A percentile compares a stretch with the other conserved stretches of the same genome.
phyloP scores from a whole-genome alignment of 2,888 invertebrate species.

The Urechis unicinctus region DNA sequence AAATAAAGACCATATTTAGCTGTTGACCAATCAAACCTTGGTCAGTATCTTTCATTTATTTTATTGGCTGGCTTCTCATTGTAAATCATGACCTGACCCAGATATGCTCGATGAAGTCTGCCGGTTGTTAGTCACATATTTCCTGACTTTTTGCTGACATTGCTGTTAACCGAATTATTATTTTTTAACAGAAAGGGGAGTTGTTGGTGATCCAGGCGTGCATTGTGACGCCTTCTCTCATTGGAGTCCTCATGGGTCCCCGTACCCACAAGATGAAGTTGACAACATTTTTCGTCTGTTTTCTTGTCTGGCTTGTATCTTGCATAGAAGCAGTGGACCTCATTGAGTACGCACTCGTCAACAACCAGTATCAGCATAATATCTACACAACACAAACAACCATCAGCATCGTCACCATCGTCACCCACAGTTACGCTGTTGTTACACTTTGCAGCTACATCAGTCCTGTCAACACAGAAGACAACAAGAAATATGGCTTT shows the following conservation, averaged over 20 bases:
- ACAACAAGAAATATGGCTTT: neutral
- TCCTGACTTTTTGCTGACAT: no score
- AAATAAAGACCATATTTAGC: no score
- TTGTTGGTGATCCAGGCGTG: conserved; percentile 18
- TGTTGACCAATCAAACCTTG: no score
- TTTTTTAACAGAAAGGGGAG: conserved; percentile 11
- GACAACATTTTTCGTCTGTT: conserved; percentile 16
- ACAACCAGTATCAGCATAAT: conserved; percentile 10
- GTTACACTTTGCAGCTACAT: conserved; percentile 22
- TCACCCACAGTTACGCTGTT: conserved; percentile 14
- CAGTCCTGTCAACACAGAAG: conserved; percentile 8
- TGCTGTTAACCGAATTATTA: neutral
- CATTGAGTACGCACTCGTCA: conserved; percentile 16
- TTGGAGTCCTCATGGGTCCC: conserved; percentile 22
- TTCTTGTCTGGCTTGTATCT: conserved; percentile 22
- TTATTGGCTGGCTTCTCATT: no score
- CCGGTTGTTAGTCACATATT: no score
- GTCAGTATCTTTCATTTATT: no score
- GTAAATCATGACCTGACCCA: no score
- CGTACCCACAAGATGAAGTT: conserved; percentile 22
- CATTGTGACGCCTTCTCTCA: conserved; percentile 16
- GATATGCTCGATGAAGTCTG: no score
- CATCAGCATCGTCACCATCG: conserved; percentile 10
- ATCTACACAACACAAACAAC: conserved; percentile 15
- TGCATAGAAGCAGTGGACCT: conserved; percentile 18